A percentile compares a stretch with the other conserved stretches of the same genome.
Conservation (phyloP, 2,113 vertebrate species). For the Cochlearius cochlearius region DNA sequence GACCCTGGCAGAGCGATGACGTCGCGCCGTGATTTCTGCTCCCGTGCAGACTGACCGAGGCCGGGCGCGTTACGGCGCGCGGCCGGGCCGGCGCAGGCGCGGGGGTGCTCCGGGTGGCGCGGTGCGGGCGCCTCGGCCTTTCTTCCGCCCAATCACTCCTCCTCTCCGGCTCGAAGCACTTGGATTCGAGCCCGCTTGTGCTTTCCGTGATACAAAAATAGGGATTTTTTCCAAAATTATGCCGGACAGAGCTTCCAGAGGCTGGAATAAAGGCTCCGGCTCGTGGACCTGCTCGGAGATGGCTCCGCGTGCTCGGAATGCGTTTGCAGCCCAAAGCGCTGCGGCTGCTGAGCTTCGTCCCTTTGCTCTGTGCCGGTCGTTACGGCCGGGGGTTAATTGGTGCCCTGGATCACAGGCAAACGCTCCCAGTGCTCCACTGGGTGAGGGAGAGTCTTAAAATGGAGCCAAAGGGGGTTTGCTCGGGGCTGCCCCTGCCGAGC, state of each 20-base stretch:
- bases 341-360: background rate
- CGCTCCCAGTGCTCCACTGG: background rate
- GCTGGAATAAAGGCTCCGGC: background rate
- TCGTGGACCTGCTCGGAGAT: background rate
- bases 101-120: background rate
- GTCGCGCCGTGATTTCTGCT: constrained; percentile 44
- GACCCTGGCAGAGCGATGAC: constrained; percentile 51
- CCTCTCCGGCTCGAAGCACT: background rate
- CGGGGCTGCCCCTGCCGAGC: fast-evolving
- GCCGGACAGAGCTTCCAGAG: background rate
- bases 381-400: fast-evolving
- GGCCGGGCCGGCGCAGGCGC: background rate
- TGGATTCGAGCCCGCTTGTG: fast-evolving
- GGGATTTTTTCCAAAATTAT: background rate
- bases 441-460: background rate
- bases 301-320: background rate
- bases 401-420: background rate
- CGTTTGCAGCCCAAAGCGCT: fast-evolving
- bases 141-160: background rate
- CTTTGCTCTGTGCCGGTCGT: background rate
- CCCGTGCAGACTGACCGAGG: constrained; percentile 64
- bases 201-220: background rate
- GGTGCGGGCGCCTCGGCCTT: background rate
- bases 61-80: background rate
- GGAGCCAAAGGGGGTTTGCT: background rate